Percentiles rank a stretch among this genome's conserved stretches.
These are phyloP conservation scores for Nephrotoma guestfalica DNA, from an alignment of 2,888 invertebrate species.

Conservation along the genomic window DNA sequence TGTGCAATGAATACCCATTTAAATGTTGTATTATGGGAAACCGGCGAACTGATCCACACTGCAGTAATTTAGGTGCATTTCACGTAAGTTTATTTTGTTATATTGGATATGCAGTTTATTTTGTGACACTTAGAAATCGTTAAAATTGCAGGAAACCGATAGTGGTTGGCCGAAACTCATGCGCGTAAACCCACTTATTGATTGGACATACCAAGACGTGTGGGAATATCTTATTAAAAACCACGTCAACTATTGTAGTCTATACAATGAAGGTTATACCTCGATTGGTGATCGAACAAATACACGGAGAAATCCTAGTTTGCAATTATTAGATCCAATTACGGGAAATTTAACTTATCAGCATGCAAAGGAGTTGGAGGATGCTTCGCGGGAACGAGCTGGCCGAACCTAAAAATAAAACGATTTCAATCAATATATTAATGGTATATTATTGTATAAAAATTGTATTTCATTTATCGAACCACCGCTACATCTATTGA, in stretches of 20 bases:
- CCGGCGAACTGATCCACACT: constrained; percentile 73
- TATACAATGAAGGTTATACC: constrained; percentile 87
- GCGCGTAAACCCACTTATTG: constrained; percentile 78
- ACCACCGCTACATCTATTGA: not conserved
- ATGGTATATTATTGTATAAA: not conserved
- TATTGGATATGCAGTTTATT: not conserved
- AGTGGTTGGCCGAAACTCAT: constrained; percentile 78
- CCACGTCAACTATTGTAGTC: constrained; percentile 73
- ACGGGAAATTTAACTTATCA: constrained; percentile 39
- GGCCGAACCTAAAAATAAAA: constrained; percentile 17
- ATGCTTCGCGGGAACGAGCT: constrained; percentile 23
- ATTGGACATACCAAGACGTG: constrained; percentile 82
- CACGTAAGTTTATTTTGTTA: constrained; percentile 37
- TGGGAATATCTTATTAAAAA: constrained; percentile 76
- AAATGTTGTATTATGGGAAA: constrained; percentile 89
- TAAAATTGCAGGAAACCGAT: constrained; percentile 56
- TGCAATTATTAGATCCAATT: constrained; percentile 36
- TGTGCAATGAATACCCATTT: constrained; percentile 41
- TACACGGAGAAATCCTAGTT: constrained; percentile 63
- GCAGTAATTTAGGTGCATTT: constrained; percentile 48
- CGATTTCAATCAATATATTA: not conserved
- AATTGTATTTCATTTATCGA: not conserved
- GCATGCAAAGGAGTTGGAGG: constrained; percentile 50
- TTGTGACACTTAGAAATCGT: not conserved
- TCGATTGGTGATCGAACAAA: constrained; percentile 73